Evolutionary conservation across 2,113 vertebrate species (phyloP).

Genomic region (Symphodus melops): DNA sequence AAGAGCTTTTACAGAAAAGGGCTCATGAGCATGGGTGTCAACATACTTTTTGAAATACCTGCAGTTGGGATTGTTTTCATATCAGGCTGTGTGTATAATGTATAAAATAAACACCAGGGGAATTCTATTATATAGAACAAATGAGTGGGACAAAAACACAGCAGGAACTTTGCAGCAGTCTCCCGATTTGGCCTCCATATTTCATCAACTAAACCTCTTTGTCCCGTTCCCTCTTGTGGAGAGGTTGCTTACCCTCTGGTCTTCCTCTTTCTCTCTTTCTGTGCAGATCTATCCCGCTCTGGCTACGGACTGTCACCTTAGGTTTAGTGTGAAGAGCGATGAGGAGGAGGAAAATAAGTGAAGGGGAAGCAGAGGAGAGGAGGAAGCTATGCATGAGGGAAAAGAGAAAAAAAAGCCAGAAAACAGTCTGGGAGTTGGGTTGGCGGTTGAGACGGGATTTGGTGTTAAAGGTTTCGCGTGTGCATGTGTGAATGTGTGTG

Average conservation of each 20-base stretch:
- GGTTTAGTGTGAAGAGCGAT: slow-evolving; percentile 60
- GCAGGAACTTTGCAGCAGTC: slow-evolving; percentile 7
- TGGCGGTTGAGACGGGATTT: slow-evolving; percentile 10
- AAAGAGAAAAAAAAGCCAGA: slow-evolving; percentile 5
- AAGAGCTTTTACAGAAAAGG: not conserved
- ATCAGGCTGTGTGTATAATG: not conserved
- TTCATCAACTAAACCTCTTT: slow-evolving; percentile 27
- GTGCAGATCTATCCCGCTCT: slow-evolving; percentile 51
- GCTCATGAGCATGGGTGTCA: not conserved
- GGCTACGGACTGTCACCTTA: slow-evolving; percentile 69
- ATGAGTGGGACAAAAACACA: not conserved
- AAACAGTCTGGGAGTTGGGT: slow-evolving; percentile 39
- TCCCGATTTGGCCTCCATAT: not conserved
- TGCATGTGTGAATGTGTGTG: slow-evolving; percentile 5
- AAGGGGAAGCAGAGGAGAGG: slow-evolving; percentile 41
- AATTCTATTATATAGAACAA: not conserved
- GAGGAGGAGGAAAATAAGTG: slow-evolving; percentile 32
- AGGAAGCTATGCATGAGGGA: slow-evolving; percentile 54
- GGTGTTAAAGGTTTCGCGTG: slow-evolving; percentile 30
- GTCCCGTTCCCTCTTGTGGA: slow-evolving; percentile 25
- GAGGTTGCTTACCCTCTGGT: slow-evolving; percentile 47
- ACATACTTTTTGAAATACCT: not conserved
- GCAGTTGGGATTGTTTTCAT: not conserved
- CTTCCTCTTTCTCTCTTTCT: slow-evolving; percentile 32
- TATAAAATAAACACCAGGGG: not conserved